A percentile compares a stretch with the other conserved stretches of the same genome.
These are phyloP conservation scores for Ditylenchus dipsaci DNA, from an alignment of 1,140 invertebrate species.

Conservation along the genomic window DNA sequence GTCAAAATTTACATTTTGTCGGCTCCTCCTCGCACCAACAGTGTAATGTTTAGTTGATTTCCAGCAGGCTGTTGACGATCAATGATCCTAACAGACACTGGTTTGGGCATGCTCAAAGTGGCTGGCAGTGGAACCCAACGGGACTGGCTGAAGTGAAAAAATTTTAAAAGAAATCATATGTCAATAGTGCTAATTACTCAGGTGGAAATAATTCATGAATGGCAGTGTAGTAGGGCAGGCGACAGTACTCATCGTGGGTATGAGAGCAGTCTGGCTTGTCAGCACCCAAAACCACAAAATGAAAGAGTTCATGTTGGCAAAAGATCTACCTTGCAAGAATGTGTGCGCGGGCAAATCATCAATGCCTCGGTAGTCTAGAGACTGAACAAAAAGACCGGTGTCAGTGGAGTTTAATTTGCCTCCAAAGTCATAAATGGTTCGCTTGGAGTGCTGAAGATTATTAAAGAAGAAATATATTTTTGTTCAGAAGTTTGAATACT, in stretches of 20 bases:
- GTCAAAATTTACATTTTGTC: conserved; percentile 25
- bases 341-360: conserved; percentile 53
- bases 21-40: conserved; percentile 37
- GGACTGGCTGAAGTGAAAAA: conserved; percentile 43
- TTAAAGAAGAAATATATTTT: background rate
- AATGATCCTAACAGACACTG: conserved; percentile 42
- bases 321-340: conserved; percentile 48
- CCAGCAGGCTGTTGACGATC: conserved; percentile 29
- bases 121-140: conserved; percentile 54
- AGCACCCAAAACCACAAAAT: conserved; percentile 14
- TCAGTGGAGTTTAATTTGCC: conserved; percentile 31
- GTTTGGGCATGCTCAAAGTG: conserved; percentile 33
- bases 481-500: background rate
- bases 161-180: conserved; percentile 25
- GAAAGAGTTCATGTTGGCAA: background rate
- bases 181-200: conserved; percentile 27
- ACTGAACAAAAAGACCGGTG: conserved; percentile 51
- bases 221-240: conserved; percentile 57
- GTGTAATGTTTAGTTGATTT: conserved; percentile 49
- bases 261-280: conserved; percentile 46
- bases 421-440: conserved; percentile 54
- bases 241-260: conserved; percentile 54
- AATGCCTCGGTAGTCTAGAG: conserved; percentile 53
- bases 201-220: conserved; percentile 54
- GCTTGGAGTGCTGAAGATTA: conserved; percentile 45